Evolutionary conservation across 2,113 vertebrate species (phyloP).

Genomic region (Rhea pennata): DNA sequence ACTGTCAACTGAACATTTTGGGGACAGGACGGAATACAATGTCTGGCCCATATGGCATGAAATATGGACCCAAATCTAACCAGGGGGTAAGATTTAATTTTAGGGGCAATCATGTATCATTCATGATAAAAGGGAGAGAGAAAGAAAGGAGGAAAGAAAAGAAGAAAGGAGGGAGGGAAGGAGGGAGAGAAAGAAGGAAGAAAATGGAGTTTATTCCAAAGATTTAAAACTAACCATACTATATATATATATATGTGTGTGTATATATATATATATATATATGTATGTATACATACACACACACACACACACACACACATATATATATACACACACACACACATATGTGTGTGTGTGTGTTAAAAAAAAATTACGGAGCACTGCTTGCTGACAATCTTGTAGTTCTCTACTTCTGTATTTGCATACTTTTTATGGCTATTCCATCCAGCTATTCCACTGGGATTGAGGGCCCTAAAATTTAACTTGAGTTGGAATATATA

Average conservation of each 20-base stretch:
- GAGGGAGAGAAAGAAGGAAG: slow-evolving; percentile 50
- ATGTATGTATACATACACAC: background rate
- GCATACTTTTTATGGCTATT: slow-evolving; percentile 77
- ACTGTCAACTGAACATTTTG: slow-evolving; percentile 70
- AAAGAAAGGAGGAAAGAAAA: background rate
- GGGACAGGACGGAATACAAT: slow-evolving; percentile 58
- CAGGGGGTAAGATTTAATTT: slow-evolving; percentile 34
- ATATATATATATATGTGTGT: slow-evolving; percentile 54
- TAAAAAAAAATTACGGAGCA: slow-evolving; percentile 79
- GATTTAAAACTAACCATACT: slow-evolving; percentile 80
- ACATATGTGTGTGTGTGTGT: too few relatives aligned
- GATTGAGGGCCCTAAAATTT: slow-evolving; percentile 50
- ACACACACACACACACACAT: too few relatives aligned
- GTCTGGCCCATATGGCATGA: slow-evolving; percentile 73
- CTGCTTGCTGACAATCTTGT: slow-evolving; percentile 86
- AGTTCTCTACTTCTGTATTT: slow-evolving; percentile 79
- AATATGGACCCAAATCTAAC: slow-evolving; percentile 76
- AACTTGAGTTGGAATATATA: slow-evolving; percentile 73
- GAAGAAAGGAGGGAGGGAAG: background rate
- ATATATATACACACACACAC: too few relatives aligned
- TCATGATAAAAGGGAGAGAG: slow-evolving; percentile 61
- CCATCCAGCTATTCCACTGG: slow-evolving; percentile 72
- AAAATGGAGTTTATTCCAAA: slow-evolving; percentile 84
- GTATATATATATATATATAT: slow-evolving; percentile 58
- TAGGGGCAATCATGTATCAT: slow-evolving; percentile 74